These are phyloP conservation scores for Lepidostoma basale DNA, from an alignment of 1,140 invertebrate species.

Conservation along the genomic window DNA sequence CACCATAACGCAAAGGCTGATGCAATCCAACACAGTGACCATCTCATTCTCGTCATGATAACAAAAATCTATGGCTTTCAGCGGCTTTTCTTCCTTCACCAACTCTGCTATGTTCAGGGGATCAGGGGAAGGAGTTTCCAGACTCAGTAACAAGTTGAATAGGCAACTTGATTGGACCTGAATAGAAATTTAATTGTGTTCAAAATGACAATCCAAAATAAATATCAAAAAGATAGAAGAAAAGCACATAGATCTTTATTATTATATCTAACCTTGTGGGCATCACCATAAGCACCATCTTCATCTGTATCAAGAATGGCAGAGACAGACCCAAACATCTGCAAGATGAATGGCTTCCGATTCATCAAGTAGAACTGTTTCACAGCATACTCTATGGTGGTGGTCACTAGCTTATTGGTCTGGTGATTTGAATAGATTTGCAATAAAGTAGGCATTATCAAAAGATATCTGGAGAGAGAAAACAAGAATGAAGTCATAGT, in stretches of 20 bases:
- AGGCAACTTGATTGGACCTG: conserved; percentile 88
- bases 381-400: conserved; percentile 96
- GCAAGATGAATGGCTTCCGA: conserved; percentile 96
- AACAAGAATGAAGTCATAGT: conserved; percentile 44
- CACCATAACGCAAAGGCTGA: conserved; percentile 95
- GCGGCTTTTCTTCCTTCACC: conserved; percentile 93
- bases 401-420: conserved; percentile 92
- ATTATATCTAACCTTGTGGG: conserved; percentile 74
- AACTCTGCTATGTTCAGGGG: conserved; percentile 94
- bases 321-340: conserved; percentile 98
- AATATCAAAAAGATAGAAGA: background rate
- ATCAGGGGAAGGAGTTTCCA: conserved; percentile 93
- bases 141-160: conserved; percentile 88
- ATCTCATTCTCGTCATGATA: conserved; percentile 96
- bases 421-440: conserved; percentile 98
- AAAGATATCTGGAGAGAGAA: conserved; percentile 75
- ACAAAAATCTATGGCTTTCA: conserved; percentile 96
- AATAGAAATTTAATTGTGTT: too few relatives aligned
- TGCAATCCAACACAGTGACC: conserved; percentile 91
- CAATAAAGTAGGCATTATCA: conserved; percentile 96
- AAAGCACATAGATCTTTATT: conserved; percentile 19
- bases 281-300: conserved; percentile 82
- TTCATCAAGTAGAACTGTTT: conserved; percentile 99
- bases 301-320: conserved; percentile 95
- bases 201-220: conserved; percentile 38